These are phyloP conservation scores for Yoshiicerus persimilis DNA, from an alignment of 1,140 invertebrate genomes.

Conservation along the genomic window DNA sequence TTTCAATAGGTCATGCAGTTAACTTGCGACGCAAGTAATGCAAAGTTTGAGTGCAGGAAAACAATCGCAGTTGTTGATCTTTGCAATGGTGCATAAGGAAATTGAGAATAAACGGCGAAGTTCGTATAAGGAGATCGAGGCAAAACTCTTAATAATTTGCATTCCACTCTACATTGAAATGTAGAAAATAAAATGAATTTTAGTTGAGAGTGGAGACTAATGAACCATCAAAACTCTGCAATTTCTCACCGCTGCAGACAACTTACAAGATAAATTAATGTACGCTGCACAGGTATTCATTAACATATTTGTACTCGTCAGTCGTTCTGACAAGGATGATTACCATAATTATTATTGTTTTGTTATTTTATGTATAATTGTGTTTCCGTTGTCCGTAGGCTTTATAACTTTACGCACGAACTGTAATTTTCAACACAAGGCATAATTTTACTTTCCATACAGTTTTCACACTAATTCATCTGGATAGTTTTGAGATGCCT, in stretches of 20 bases:
- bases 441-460: background rate
- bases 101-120: background rate
- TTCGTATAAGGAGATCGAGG: background rate
- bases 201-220: background rate
- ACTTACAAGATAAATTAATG: constrained; percentile 24
- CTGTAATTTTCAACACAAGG: background rate
- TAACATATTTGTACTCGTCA: constrained; percentile 31
- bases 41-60: background rate
- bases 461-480: background rate
- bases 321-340: constrained; percentile 14
- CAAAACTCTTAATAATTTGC: background rate
- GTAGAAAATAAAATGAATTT: background rate
- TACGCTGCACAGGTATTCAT: constrained; percentile 14
- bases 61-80: background rate
- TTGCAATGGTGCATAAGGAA: background rate
- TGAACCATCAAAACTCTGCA: constrained; percentile 25
- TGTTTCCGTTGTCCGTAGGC: background rate
- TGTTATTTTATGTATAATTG: background rate
- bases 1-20: background rate
- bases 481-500: background rate
- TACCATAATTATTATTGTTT: constrained; percentile 22
- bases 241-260: constrained; percentile 23
- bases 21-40: background rate
- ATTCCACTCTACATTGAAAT: background rate
- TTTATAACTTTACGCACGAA: background rate